phyloP scores from a whole-genome alignment of 1,140 invertebrate genomes.

The Daktulosphaira vitifoliae region DNA sequence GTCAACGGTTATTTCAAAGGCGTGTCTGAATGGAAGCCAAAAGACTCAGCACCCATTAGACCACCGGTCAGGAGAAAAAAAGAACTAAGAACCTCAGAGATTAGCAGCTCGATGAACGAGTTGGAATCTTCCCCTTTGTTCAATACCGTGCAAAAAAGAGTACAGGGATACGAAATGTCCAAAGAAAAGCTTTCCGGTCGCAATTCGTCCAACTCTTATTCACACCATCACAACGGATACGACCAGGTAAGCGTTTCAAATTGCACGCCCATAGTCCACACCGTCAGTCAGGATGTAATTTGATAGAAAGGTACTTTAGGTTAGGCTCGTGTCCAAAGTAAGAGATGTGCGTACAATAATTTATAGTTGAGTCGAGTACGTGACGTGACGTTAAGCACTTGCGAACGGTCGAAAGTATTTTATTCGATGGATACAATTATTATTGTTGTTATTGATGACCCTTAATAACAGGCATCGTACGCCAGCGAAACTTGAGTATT shows the following conservation, averaged over 20 bases:
- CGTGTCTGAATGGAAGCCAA: slow-evolving; percentile 59
- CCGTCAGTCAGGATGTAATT: no score
- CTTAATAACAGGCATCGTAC: no score
- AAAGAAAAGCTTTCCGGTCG: slow-evolving; percentile 40
- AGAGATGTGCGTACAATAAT: no score
- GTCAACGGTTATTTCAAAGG: slow-evolving; percentile 52
- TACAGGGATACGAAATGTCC: slow-evolving; percentile 8
- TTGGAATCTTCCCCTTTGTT: slow-evolving; percentile 33
- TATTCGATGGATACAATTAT: no score
- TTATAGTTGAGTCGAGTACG: no score
- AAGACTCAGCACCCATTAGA: not conserved
- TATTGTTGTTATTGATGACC: no score
- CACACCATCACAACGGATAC: slow-evolving; percentile 57
- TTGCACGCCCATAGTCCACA: no score
- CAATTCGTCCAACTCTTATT: slow-evolving; percentile 34
- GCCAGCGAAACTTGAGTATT: no score
- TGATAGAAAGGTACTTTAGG: no score
- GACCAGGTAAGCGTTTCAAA: slow-evolving; percentile 38
- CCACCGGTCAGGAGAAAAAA: slow-evolving; percentile 6
- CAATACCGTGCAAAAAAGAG: slow-evolving; percentile 25
- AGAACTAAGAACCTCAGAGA: not conserved
- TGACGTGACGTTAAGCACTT: no score
- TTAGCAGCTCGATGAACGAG: slow-evolving; percentile 7
- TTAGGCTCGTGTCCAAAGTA: no score
- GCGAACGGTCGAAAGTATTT: no score